Evolutionary conservation across 2,888 invertebrate genomes (phyloP).

Genomic region (Dasypolia templi): DNA sequence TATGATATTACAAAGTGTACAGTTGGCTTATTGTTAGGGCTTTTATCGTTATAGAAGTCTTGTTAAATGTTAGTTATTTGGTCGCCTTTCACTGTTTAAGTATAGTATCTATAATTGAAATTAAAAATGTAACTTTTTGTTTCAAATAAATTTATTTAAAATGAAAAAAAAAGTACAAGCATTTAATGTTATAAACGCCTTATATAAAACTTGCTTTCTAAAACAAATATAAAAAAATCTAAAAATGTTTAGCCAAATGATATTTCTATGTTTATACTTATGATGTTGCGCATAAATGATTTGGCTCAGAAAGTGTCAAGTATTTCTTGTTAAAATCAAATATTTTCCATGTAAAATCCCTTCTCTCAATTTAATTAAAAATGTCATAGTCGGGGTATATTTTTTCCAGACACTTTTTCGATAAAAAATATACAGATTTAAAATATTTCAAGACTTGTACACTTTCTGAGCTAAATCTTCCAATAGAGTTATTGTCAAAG

Average conservation of each 20-base stretch:
- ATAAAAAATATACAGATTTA: neutral
- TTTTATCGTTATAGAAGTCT: conserved; percentile 12
- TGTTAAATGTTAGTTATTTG: conserved; percentile 4
- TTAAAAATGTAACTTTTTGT: neutral
- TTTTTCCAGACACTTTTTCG: neutral
- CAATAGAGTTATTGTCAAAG: conserved; percentile 3
- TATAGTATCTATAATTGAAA: conserved; percentile 10
- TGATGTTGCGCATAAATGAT: conserved; percentile 9
- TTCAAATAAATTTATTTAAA: conserved; percentile 12
- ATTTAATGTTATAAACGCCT: conserved; percentile 48
- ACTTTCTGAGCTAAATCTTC: conserved; percentile 27
- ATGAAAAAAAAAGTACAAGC: conserved; percentile 15
- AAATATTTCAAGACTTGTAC: neutral
- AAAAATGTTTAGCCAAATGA: conserved; percentile 45
- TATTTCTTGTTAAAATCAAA: neutral
- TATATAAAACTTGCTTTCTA: conserved; percentile 35
- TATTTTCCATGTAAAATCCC: neutral
- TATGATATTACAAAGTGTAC: conserved; percentile 10
- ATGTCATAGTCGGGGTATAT: neutral
- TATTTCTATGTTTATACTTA: conserved; percentile 47
- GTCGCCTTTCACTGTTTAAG: conserved; percentile 1
- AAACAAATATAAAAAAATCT: conserved; percentile 36
- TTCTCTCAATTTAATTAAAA: neutral
- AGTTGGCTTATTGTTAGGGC: conserved; percentile 10
- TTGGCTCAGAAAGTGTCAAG: conserved; percentile 18